Conservation (phyloP, 2,113 vertebrate genomes). For the Rhinolophus sinicus region DNA sequence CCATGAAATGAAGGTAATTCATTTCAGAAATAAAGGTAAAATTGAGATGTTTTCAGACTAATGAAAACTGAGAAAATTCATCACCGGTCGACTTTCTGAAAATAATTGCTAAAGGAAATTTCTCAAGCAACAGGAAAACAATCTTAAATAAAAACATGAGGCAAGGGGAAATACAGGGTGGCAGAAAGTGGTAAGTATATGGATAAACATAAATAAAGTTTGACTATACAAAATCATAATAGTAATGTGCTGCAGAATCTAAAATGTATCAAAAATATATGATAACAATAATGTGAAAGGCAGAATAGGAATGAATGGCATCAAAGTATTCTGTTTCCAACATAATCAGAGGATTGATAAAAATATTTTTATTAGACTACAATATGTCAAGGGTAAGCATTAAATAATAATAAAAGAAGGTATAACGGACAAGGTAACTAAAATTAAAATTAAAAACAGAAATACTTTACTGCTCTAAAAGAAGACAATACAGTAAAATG, state of each 20-base stretch:
- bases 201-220: background rate
- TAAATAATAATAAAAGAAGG: background rate
- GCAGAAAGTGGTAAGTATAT: background rate
- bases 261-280: background rate
- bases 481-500: background rate
- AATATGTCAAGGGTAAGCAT: background rate
- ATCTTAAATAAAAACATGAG: background rate
- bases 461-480: background rate
- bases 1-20: background rate
- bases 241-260: background rate
- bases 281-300: background rate
- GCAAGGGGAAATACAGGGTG: background rate
- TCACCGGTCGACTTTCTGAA: background rate
- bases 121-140: background rate
- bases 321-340: background rate
- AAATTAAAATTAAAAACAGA: background rate
- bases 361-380: background rate
- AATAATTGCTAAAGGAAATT: constrained; percentile 13
- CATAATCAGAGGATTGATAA: background rate
- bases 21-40: background rate
- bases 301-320: background rate
- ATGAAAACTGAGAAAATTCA: background rate
- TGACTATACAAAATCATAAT: background rate
- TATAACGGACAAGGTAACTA: background rate
- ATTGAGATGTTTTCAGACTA: background rate